Conservation (phyloP, 2,797 vertebrate species). For the Bovichtus variegatus region DNA sequence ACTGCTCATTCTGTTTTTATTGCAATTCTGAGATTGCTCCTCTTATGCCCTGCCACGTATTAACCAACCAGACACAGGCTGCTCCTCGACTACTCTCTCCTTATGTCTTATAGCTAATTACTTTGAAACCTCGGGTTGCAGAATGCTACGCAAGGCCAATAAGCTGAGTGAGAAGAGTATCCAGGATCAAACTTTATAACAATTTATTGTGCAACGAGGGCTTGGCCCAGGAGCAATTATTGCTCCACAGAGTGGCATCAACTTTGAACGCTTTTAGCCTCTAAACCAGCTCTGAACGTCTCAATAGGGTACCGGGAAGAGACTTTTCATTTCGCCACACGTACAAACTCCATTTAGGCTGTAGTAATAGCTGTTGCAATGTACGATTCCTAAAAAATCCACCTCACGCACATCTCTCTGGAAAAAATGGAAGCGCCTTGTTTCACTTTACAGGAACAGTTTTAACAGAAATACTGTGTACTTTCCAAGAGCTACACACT, state of each 20-base stretch:
- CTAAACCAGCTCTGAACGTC: not conserved
- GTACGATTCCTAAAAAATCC: not conserved
- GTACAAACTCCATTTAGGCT: not conserved
- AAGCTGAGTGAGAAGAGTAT: slow-evolving; percentile 33
- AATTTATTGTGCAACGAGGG: slow-evolving; percentile 43
- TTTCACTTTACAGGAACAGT: not conserved
- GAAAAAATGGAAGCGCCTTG: not conserved
- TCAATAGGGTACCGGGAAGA: slow-evolving; percentile 4
- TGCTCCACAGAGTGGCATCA: slow-evolving; percentile 51
- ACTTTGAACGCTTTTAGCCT: slow-evolving; percentile 38
- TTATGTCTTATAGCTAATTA: slow-evolving; percentile 52
- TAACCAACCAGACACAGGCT: slow-evolving; percentile 19
- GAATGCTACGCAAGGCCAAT: slow-evolving; percentile 45
- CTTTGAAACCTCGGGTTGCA: slow-evolving; percentile 50
- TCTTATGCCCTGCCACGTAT: slow-evolving; percentile 4
- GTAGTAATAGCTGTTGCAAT: not conserved
- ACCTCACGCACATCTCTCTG: not conserved
- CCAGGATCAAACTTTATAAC: slow-evolving; percentile 21
- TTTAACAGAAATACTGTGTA: not conserved
- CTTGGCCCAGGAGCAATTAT: slow-evolving; percentile 32
- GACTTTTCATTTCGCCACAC: not conserved
- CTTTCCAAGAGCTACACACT: not conserved
- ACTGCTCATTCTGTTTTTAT: slow-evolving; percentile 14
- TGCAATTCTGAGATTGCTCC: slow-evolving; percentile 13
- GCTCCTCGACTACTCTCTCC: slow-evolving; percentile 13